Evolutionary conservation across 2,797 vertebrate genomes (phyloP), one percentile per base, ranked within the genome.

Genomic region (Danio albolineatus): DNA sequence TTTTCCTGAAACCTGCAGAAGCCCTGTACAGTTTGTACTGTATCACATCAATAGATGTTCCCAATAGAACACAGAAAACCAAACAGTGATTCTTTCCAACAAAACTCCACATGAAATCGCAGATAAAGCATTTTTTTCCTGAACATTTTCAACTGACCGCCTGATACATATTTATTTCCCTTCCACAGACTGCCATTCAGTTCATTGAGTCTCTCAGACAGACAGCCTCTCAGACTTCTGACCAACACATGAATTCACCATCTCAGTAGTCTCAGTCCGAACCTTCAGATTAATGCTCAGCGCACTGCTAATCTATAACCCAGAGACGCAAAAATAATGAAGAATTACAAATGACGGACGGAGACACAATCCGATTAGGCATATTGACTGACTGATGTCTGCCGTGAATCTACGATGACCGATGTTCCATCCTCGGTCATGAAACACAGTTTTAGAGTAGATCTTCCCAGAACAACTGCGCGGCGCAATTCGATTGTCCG

Each of bases 401-500:
- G 81, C 76, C 81, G 48, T 84, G 84, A 87, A 88, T 82, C 82
- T 85, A 82, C 59, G 74, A 85, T 88, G 86, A 89, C 71, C 78
- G 70, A 89, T 84, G 86, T 65, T 83, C 85, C 86, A 87, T 79
- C 80, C 85, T 79, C 84, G 87, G 83, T 88, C 78, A 84, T 89
- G 81, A 80, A 87, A 86, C 73, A 74, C 64, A 76, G 83, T 74
- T 88, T 87, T 84, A 76, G 84, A 88, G 86, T 48, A 81, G 69
- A 81, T 88, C 86, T 90, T 89, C 85, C 88, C 89, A 87, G 88
- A 89, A 89, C 85, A 81, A 86, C 83, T 87, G 81, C 80, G 44
- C 70, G 59, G 79, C 66, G 82, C 83, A 88, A 89, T 78, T 88
- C 81, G 88, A 90, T 85, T 89, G 83, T 76, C 73, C 81, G 83